Base-by-base conservation (phyloP, 2,113 vertebrate genomes). In the Gambusia holbrooki region DNA sequence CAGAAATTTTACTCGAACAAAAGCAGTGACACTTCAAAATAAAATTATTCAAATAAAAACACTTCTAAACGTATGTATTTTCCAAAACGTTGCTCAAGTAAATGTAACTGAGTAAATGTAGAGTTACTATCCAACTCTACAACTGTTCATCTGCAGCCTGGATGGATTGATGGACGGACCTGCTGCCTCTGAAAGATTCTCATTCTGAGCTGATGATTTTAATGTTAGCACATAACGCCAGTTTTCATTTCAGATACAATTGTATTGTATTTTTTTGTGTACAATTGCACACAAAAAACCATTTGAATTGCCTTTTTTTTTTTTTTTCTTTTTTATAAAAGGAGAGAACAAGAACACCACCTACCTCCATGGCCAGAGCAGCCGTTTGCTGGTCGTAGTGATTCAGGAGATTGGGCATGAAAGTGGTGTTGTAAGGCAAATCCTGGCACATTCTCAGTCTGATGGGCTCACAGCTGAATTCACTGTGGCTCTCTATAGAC, bases 341-440 rank as follows among this genome's bases (percentile, higher is more conserved):
- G 29, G 33, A 33, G 33, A 33, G 33, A 33, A 33, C 33, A 37
- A 37, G 35, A 37, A 11, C 35, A 37, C 2, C 51, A 37, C 84
- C 91, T 96, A 99, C 97, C 97, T 99, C 98, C 98, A 99, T 99
- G 5, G 98, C 98, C 40, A 98, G 89, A 3, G 97, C 97, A 37
- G 98, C 98, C 0, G 97, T 98, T 79, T 98, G 97, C 90, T 99
- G 98, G 93, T 99, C 98, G 1, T 99, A 99, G 92, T 99, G 98
- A 81, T 98, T 98, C 77, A 99, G 96, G 74, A 98, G 95, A 92
- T 99, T 99, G 90, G 98, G 98, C 98, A 99, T 99, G 77, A 99
- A 99, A 86, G 98, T 99, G 90, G 91, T 95, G 91, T 99, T 99
- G 89, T 99, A 99, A 89, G 97, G 94, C 89, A 99, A 96, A 85